Percentiles rank a stretch among this genome's conserved stretches.
These are phyloP conservation scores for Galaxias olidus DNA, from an alignment of 2,797 vertebrate genomes.

Conservation along the genomic window DNA sequence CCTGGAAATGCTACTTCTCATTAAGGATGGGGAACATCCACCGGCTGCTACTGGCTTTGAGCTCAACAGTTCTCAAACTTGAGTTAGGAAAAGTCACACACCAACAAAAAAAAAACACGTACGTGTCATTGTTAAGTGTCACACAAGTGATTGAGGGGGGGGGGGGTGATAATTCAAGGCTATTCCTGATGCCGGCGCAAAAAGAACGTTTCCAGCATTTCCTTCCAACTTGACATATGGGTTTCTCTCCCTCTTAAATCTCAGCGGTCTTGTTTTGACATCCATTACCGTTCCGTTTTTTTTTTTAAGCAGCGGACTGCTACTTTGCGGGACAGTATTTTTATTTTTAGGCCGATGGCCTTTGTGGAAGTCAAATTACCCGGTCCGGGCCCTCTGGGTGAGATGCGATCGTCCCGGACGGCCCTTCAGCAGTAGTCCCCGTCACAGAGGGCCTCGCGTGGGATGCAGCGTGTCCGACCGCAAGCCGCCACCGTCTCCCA, in stretches of 20 bases:
- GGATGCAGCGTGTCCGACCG: conserved; percentile 53
- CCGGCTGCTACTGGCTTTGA: not conserved
- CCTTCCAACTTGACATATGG: no score
- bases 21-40: not conserved
- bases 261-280: conserved; percentile 28
- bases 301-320: conserved; percentile 40
- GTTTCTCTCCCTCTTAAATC: conserved; percentile 1
- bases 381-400: conserved; percentile 39
- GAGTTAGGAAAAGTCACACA: not conserved
- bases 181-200: no score
- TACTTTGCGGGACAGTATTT: conserved; percentile 59
- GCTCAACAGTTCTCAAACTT: not conserved
- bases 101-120: no score
- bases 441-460: conserved; percentile 59
- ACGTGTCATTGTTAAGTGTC: no score
- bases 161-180: not conserved
- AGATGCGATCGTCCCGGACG: conserved; percentile 70
- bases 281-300: conserved; percentile 33
- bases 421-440: conserved; percentile 70
- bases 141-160: not conserved
- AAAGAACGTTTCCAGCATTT: no score
- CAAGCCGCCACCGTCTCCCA: conserved; percentile 32
- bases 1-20: conserved; percentile 24
- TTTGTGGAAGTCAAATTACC: conserved; percentile 61
- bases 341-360: conserved; percentile 67